phyloP scores from a whole-genome alignment of 2,113 vertebrate species.

The Falcunculus frontatus region DNA sequence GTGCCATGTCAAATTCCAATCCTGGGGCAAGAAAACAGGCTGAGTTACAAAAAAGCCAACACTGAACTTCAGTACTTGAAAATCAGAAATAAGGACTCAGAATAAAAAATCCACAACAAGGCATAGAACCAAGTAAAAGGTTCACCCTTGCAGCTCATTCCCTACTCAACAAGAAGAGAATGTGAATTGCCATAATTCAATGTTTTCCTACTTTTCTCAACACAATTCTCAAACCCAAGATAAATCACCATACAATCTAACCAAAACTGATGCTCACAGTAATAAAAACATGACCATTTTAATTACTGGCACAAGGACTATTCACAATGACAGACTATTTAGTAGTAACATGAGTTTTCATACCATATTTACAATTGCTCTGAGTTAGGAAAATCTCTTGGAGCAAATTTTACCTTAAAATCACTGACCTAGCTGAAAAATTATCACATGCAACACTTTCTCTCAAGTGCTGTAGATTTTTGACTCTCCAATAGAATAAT shows the following conservation, averaged over 20 bases:
- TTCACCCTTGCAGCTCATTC: background rate
- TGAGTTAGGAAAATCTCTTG: background rate
- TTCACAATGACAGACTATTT: background rate
- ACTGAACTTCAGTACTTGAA: background rate
- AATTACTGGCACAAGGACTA: background rate
- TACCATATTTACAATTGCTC: background rate
- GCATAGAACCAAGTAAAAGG: background rate
- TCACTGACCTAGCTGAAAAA: background rate
- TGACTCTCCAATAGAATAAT: background rate
- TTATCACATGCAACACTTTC: background rate
- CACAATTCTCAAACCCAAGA: background rate
- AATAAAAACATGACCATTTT: background rate
- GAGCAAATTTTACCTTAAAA: background rate
- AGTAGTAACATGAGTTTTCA: background rate
- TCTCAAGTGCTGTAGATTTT: background rate
- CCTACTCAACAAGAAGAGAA: background rate
- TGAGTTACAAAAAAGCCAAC: background rate
- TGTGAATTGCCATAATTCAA: background rate
- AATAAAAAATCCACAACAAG: background rate
- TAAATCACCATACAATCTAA: background rate
- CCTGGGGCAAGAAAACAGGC: conserved; percentile 64
- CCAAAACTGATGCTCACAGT: background rate
- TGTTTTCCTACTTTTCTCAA: background rate
- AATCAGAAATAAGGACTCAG: background rate
- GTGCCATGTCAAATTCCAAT: conserved; percentile 89